Conservation (phyloP, 2,113 vertebrate species). For the Alligator mississippiensis region DNA sequence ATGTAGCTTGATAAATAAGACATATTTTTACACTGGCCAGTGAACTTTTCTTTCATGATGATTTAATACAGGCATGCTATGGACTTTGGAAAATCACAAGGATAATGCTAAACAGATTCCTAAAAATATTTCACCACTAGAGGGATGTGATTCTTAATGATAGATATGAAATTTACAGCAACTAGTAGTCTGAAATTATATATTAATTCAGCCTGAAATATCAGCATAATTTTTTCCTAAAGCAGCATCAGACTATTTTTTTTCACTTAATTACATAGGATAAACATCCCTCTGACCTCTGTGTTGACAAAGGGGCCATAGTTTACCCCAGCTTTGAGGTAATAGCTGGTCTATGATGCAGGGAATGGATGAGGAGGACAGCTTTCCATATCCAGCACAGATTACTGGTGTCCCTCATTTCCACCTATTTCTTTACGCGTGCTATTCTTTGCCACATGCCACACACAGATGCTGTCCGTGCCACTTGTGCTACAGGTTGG, state of each 20-base stretch:
- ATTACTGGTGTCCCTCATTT: too few species aligned
- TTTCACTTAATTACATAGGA: not conserved
- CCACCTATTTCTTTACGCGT: not conserved
- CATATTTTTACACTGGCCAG: rapidly evolving
- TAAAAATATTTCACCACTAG: not conserved
- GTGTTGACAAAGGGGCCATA: not conserved
- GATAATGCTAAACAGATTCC: not conserved
- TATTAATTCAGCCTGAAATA: not conserved
- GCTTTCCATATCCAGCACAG: not conserved
- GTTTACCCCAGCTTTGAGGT: not conserved
- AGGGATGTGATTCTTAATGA: not conserved
- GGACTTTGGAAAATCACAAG: not conserved
- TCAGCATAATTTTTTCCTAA: rapidly evolving
- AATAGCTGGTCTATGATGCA: rapidly evolving
- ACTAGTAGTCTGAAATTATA: not conserved
- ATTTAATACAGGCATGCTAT: rapidly evolving
- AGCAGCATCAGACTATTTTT: rapidly evolving
- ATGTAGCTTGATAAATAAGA: not conserved
- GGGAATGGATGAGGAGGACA: not conserved
- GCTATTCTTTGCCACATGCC: not conserved
- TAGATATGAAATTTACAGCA: not conserved
- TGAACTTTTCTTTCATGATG: not conserved
- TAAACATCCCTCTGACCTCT: not conserved
- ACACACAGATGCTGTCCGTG: too few species aligned
- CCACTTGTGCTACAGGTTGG: too few species aligned